Evolutionary conservation across 2,113 vertebrate species (phyloP).

Genomic region (Meriones unguiculatus): DNA sequence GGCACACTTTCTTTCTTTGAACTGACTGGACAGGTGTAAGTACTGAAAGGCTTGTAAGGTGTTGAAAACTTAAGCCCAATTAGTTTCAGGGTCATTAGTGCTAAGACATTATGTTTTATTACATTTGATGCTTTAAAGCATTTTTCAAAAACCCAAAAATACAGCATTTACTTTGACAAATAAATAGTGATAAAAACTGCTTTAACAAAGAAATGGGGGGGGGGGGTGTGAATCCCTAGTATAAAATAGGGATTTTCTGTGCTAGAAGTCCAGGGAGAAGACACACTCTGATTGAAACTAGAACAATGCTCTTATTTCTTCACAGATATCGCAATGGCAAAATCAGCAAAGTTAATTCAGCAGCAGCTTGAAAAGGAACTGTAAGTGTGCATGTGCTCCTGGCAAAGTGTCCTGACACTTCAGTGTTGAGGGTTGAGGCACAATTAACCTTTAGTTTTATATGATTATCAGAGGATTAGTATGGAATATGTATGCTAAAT

Average conservation of each 20-base stretch:
- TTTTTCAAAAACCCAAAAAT: constrained; percentile 25
- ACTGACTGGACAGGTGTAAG: background rate
- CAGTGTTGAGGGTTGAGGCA: background rate
- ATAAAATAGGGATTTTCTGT: constrained; percentile 41
- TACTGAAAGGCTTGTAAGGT: background rate
- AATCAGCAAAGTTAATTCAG: constrained; percentile 97
- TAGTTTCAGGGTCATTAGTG: constrained; percentile 35
- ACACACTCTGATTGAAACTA: constrained; percentile 13
- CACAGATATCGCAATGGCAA: constrained; percentile 95
- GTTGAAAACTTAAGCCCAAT: background rate
- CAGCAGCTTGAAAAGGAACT: constrained; percentile 98
- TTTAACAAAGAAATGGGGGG: background rate
- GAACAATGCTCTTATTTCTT: constrained; percentile 63
- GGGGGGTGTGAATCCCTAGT: background rate
- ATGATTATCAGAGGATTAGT: background rate
- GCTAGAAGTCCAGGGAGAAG: background rate
- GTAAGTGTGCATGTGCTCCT: constrained; percentile 88
- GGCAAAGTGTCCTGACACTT: background rate
- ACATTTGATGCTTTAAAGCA: constrained; percentile 31
- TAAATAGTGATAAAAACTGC: background rate
- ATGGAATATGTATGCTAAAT: constrained; percentile 23
- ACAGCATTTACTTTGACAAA: constrained; percentile 35
- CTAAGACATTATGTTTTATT: constrained; percentile 10
- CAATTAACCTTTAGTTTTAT: background rate
- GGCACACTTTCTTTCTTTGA: constrained; percentile 30